phyloP scores from a whole-genome alignment of 1,140 invertebrate species.

The Piezodorus guildinii region DNA sequence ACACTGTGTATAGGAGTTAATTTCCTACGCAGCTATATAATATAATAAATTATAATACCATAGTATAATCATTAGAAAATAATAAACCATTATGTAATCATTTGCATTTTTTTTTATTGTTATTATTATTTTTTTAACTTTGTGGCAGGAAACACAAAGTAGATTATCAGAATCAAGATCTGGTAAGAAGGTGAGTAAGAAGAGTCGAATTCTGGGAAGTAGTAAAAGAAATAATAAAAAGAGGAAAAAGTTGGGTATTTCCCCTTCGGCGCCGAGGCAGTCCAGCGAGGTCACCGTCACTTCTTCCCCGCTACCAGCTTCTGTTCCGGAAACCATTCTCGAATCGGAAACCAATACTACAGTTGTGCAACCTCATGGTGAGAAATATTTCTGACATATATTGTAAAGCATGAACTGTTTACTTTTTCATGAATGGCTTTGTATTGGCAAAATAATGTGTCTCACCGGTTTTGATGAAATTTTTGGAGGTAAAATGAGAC shows the following conservation, averaged over 20 bases:
- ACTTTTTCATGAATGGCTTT: too few species aligned
- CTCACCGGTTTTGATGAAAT: too few species aligned
- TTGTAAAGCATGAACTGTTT: too few species aligned
- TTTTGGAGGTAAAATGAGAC: too few species aligned
- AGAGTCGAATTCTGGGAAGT: slow-evolving; percentile 22
- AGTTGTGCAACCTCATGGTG: background rate
- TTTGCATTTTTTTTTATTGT: too few species aligned
- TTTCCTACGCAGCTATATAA: too few species aligned
- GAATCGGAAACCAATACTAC: background rate
- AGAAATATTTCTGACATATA: background rate
- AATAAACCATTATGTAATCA: too few species aligned
- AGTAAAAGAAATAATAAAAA: slow-evolving; percentile 24
- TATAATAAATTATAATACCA: too few species aligned
- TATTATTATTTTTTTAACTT: too few species aligned
- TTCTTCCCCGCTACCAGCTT: background rate
- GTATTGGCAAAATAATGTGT: too few species aligned
- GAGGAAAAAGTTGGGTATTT: slow-evolving; percentile 16
- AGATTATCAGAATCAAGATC: slow-evolving; percentile 10
- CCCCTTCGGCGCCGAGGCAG: background rate
- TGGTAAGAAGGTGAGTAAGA: slow-evolving; percentile 20
- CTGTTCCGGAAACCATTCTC: background rate
- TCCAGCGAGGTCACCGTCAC: background rate
- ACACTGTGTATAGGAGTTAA: too few species aligned
- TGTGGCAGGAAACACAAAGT: slow-evolving; percentile 16
- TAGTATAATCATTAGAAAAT: too few species aligned